These are phyloP conservation scores for Prosapia bicincta DNA, from an alignment of 2,888 invertebrate species.

Conservation along the genomic window DNA sequence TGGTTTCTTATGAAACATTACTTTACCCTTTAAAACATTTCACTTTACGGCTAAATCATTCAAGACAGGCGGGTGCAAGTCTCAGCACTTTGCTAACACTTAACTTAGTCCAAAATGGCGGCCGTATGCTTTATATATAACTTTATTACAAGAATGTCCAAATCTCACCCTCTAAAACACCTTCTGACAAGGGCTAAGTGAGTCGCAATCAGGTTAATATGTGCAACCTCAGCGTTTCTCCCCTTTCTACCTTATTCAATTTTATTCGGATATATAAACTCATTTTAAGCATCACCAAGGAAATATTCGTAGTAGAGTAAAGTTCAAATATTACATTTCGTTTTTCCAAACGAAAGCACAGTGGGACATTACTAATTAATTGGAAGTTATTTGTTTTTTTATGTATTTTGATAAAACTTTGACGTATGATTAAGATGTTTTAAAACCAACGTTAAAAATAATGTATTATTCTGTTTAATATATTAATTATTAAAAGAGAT, in stretches of 20 bases:
- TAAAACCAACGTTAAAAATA: too few relatives aligned
- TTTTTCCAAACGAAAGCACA: too few relatives aligned
- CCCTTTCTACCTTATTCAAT: background rate
- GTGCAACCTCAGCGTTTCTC: background rate
- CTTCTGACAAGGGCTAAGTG: background rate
- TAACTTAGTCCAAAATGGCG: background rate
- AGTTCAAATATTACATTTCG: too few relatives aligned
- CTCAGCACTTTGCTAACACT: background rate
- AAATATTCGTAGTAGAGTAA: too few relatives aligned
- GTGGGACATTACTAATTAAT: too few relatives aligned
- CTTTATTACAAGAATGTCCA: background rate
- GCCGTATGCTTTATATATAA: background rate
- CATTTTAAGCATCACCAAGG: too few relatives aligned
- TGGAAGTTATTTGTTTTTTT: too few relatives aligned
- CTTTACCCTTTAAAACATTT: background rate
- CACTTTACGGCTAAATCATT: background rate
- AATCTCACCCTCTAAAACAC: background rate
- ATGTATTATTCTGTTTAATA: too few relatives aligned
- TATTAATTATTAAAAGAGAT: too few relatives aligned
- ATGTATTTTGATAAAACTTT: too few relatives aligned
- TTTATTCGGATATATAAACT: too few relatives aligned
- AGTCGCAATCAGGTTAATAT: background rate
- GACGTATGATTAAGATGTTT: too few relatives aligned
- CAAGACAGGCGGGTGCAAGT: background rate
- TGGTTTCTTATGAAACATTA: background rate